Base-by-base conservation (phyloP, 2,797 vertebrate genomes). In the Typhlichthys subterraneus region DNA sequence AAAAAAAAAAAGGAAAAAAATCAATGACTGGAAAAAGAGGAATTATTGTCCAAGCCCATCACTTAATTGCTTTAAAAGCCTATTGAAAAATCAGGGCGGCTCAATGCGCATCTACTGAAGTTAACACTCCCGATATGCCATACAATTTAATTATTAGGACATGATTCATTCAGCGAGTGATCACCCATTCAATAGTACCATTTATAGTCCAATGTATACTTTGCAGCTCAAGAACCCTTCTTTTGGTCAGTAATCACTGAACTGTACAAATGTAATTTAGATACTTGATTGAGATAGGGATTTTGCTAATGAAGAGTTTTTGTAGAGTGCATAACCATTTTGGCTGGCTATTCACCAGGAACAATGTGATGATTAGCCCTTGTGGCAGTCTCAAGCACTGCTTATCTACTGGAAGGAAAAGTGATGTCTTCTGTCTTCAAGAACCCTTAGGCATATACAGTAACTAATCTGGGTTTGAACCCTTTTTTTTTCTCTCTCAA, bases 21-120 rank as follows among this genome's bases (percentile, higher is more conserved):
- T 96, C 94, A 95, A 94, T 96, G 95, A 90, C 92, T 91, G 83
- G 90, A 88, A 96, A 95, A 96, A 93, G 91, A 95, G 91, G 90
- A 97, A 94, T 95, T 94, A 96, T 97, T 92, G 91, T 95, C 94
- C 88, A 91, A 94, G 91, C 91, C 93, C 90, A 85, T 93, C 87
- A 90, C 92, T 95, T 97, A 96, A 96, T 97, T 96, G 95, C 94
- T 94, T 96, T 95, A 92, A 94, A 95, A 93, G 93, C 93, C 93
- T 94, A 95, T 94, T 94, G 94, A 94, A 94, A 88, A 91, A 91
- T 88, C 87, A 89, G 91, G 91, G 82, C 80, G 61, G 84, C 73
- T 90, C 81, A 80, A 89, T 93, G 90, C 85, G 88, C 88, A 88
- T 86, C 82, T 71, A 85, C 85, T 85, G 91, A 86, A 89, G 83